These are phyloP conservation scores for Megamerina dolium DNA, from an alignment of 2,888 invertebrate genomes.

Conservation along the genomic window DNA sequence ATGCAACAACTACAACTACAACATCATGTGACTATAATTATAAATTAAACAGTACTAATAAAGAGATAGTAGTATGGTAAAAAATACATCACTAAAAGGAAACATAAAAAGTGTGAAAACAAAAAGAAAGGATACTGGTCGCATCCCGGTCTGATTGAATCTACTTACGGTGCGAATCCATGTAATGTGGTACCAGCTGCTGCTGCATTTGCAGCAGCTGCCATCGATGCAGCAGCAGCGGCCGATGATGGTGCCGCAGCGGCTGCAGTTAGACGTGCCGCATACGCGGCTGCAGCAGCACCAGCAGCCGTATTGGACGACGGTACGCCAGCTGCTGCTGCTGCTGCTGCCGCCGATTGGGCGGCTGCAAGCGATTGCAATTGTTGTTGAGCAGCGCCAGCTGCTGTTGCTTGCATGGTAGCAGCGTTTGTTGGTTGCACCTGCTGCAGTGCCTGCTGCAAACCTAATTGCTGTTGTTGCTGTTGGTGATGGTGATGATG, in stretches of 20 bases:
- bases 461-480: constrained; percentile 28
- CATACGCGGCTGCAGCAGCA: constrained; percentile 39
- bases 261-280: constrained; percentile 36
- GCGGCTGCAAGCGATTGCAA: constrained; percentile 53
- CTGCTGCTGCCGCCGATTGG: constrained; percentile 33
- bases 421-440: constrained; percentile 34
- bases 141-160: too few species aligned
- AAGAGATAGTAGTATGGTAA: too few species aligned
- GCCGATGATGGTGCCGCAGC: constrained; percentile 45
- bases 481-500: constrained; percentile 32
- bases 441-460: constrained; percentile 34
- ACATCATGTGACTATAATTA: too few species aligned
- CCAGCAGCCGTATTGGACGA: constrained; percentile 46
- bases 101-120: too few species aligned
- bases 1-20: too few species aligned
- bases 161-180: constrained; percentile 88
- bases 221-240: constrained; percentile 57
- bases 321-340: constrained; percentile 37
- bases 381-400: constrained; percentile 51
- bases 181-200: constrained; percentile 70
- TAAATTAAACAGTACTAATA: too few species aligned
- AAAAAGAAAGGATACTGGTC: too few species aligned
- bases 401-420: constrained; percentile 44
- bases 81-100: too few species aligned
- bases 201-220: constrained; percentile 59